phyloP scores from a whole-genome alignment of 2,797 vertebrate genomes.

The Lagodon rhomboides region DNA sequence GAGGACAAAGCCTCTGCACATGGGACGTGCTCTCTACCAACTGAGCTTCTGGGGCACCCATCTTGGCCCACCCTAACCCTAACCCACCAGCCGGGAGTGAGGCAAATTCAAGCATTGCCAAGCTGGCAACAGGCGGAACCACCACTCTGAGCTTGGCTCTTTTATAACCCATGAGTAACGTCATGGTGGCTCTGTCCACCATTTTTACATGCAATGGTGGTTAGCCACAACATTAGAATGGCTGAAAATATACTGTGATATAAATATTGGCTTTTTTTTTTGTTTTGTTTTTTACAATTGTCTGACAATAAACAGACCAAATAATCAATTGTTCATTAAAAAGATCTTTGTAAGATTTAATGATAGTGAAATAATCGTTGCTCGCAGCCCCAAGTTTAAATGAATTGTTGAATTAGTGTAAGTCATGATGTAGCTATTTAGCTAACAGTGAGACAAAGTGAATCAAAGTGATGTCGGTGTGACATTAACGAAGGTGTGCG shows the following conservation, averaged over 20 bases:
- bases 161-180: no score
- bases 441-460: neutral
- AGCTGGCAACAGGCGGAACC: no score
- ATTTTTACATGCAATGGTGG: no score
- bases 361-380: neutral
- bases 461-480: conserved; percentile 8
- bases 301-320: neutral
- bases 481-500: neutral
- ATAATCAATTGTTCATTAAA: neutral
- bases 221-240: neutral
- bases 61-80: no score
- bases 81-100: no score
- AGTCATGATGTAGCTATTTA: neutral
- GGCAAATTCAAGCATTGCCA: no score
- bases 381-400: neutral
- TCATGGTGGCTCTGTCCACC: no score
- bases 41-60: no score
- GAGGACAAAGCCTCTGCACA: no score
- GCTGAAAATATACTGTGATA: neutral
- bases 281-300: no score
- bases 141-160: no score
- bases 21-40: no score
- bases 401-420: neutral
- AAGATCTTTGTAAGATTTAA: neutral
- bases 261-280: neutral